phyloP scores from a whole-genome alignment of 2,797 vertebrate genomes.

The Clangula hyemalis region DNA sequence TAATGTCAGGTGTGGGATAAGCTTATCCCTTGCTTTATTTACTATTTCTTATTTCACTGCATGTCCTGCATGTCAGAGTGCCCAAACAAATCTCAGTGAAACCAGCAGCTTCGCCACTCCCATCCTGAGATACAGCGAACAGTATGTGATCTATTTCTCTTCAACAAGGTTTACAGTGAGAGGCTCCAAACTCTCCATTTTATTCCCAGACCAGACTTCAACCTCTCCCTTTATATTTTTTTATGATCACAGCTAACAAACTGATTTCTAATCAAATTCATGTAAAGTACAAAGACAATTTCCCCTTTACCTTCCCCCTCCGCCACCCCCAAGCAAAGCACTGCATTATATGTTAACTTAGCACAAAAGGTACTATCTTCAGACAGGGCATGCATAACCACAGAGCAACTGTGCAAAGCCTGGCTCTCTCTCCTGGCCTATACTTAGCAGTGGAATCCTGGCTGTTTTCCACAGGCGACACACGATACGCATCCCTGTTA shows the following conservation, averaged over 20 bases:
- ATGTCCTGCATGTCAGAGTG: neutral
- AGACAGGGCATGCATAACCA: neutral
- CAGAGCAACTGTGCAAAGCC: slow-evolving; percentile 35
- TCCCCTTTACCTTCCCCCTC: neutral
- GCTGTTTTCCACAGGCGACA: slow-evolving; percentile 13
- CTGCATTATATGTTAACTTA: neutral
- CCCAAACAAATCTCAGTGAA: slow-evolving; percentile 31
- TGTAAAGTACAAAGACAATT: accelerated
- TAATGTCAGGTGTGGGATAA: slow-evolving; percentile 60
- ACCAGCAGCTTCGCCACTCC: slow-evolving; percentile 1
- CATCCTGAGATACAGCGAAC: neutral
- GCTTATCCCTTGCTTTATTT: slow-evolving; percentile 49
- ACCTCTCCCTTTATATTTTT: neutral
- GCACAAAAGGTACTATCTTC: slow-evolving; percentile 24
- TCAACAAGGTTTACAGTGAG: neutral
- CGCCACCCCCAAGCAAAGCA: accelerated
- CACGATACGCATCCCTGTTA: slow-evolving; percentile 27
- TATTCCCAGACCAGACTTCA: neutral
- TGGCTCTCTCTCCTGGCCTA: neutral
- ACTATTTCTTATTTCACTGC: slow-evolving; percentile 56
- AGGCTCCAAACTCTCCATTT: neutral
- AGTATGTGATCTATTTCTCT: neutral
- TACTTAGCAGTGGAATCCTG: slow-evolving; percentile 69
- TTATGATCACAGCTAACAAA: neutral
- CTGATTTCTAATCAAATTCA: neutral